Evolutionary conservation across 2,888 invertebrate species (phyloP).

Genomic region (Gerosis bhagava): DNA sequence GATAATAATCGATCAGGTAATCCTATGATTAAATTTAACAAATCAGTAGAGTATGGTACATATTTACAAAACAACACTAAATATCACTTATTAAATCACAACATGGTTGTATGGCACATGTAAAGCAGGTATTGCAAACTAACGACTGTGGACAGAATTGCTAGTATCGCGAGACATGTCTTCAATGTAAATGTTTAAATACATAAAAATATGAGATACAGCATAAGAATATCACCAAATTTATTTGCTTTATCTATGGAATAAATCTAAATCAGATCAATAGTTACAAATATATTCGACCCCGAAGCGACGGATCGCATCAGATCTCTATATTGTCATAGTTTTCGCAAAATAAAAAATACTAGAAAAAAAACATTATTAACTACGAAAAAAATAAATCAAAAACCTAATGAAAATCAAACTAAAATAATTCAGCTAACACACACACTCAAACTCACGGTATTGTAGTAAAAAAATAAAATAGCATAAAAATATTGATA

Average conservation of each 20-base stretch:
- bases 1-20: constrained; percentile 48
- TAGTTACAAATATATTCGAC: constrained; percentile 53
- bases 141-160: constrained; percentile 35
- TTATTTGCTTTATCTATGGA: constrained; percentile 57
- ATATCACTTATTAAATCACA: constrained; percentile 81
- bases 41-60: constrained; percentile 74
- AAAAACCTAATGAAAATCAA: constrained; percentile 73
- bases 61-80: constrained; percentile 81
- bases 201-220: constrained; percentile 42
- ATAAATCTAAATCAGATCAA: constrained; percentile 73
- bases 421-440: constrained; percentile 81
- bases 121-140: constrained; percentile 64
- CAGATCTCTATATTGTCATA: constrained; percentile 85
- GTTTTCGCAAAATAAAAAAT: constrained; percentile 71
- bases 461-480: constrained; percentile 71
- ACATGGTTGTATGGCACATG: constrained; percentile 80
- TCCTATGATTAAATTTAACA: constrained; percentile 65
- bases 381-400: constrained; percentile 68
- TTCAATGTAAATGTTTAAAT: constrained; percentile 53
- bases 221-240: constrained; percentile 71
- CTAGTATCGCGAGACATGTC: constrained; percentile 55
- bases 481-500: constrained; percentile 71
- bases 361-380: constrained; percentile 75
- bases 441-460: constrained; percentile 81
- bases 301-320: constrained; percentile 52